These are phyloP conservation scores for Papilio elwesi DNA, from an alignment of 2,888 invertebrate species.

Conservation along the genomic window DNA sequence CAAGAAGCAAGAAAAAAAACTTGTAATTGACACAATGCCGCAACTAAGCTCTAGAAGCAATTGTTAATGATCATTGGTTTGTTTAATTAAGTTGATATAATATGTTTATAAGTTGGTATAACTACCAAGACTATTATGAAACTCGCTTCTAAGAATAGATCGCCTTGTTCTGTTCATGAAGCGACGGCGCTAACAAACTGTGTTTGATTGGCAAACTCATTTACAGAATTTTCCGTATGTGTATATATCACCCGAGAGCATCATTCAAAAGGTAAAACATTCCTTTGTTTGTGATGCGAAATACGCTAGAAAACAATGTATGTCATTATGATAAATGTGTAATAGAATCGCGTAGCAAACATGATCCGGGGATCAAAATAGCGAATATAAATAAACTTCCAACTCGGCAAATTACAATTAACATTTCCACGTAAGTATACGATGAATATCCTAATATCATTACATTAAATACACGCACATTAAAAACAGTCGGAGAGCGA, in stretches of 20 bases:
- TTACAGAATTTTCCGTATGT: constrained; percentile 61
- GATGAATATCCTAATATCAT: too few relatives aligned
- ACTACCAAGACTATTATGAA: neutral
- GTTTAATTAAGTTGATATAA: neutral
- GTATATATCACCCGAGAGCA: constrained; percentile 40
- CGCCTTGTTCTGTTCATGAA: constrained; percentile 40
- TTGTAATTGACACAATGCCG: too few relatives aligned
- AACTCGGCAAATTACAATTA: neutral
- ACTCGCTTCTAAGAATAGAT: constrained; percentile 38
- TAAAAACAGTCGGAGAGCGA: neutral
- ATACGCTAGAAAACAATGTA: constrained; percentile 21
- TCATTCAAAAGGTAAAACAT: constrained; percentile 28
- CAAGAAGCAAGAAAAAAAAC: too few relatives aligned
- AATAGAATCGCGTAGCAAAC: constrained; percentile 8
- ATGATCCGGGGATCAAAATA: neutral
- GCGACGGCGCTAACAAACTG: constrained; percentile 44
- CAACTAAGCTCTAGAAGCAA: neutral
- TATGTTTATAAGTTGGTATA: neutral
- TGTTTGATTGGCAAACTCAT: constrained; percentile 57
- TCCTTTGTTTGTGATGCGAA: constrained; percentile 32
- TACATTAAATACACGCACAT: too few relatives aligned
- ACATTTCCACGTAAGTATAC: too few relatives aligned
- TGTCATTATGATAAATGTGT: constrained; percentile 9
- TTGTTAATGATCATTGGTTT: neutral
- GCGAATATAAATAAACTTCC: neutral